phyloP scores from a whole-genome alignment of 2,113 vertebrate genomes.

The Microcebus griseorufus region DNA sequence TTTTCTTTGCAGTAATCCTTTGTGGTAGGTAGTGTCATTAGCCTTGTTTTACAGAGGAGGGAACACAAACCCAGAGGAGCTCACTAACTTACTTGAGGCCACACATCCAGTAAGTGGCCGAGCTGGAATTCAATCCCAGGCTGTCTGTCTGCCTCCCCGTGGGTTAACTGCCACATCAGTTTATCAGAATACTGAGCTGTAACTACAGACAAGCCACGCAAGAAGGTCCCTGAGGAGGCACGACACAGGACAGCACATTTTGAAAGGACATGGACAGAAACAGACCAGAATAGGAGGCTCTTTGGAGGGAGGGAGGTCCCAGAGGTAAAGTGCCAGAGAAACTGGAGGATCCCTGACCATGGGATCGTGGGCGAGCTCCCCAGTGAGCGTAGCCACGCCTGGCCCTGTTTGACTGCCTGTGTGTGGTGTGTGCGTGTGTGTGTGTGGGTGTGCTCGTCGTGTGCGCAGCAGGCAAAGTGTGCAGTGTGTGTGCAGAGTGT shows the following conservation, averaged over 20 bases:
- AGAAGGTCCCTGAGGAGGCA: not conserved
- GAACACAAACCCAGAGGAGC: not conserved
- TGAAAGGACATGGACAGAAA: not conserved
- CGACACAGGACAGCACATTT: not conserved
- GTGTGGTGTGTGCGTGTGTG: not conserved
- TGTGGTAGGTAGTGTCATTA: not conserved
- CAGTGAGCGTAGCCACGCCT: not conserved
- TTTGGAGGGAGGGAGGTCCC: not conserved
- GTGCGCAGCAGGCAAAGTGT: not conserved
- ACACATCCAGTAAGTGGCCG: accelerated
- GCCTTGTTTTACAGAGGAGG: not conserved
- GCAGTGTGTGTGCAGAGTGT: not conserved
- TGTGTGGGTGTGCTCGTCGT: not conserved
- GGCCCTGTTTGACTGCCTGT: not conserved
- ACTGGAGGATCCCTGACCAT: not conserved
- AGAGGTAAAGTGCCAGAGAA: not conserved
- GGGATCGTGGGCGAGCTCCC: not conserved
- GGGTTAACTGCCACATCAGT: not conserved
- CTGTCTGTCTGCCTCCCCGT: not conserved
- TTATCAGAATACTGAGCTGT: not conserved
- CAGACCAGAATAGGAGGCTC: not conserved
- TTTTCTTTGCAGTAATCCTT: not conserved
- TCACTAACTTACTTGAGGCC: not conserved
- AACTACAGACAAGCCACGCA: accelerated
- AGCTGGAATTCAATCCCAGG: not conserved